Base-by-base conservation (phyloP, 2,888 invertebrate genomes). In the Eupithecia abbreviata region DNA sequence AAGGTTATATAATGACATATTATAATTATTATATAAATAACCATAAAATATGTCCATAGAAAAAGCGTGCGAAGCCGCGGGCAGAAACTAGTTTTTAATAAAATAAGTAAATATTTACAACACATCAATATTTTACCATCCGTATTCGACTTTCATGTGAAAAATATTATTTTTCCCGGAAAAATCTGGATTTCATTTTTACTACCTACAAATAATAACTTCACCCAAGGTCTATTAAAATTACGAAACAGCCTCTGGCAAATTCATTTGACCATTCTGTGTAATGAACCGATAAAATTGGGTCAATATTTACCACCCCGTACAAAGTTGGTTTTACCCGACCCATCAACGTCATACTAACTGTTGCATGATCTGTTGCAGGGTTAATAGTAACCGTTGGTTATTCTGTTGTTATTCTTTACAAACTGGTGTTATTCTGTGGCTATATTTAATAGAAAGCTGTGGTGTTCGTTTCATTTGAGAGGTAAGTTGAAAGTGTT, bases 241-340 rank as follows among this genome's bases (percentile, higher is more conserved):
- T 72, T 66, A 72, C n/a, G 70, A 77, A 77, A 77, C 43, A 76
- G 47, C 78, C 76, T 41, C 58, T 51, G 71, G 74, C 47, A 55
- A 62, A 73, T 73, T 72, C 74, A 55, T 73, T 65, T 74, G 78
- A 74, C 78, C 74, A 58, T 70, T 41, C 77, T 58, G 68, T 68
- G 58, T 74, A 74, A 78, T 78, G 74, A 78, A 76, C 76, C 70
- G 74, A 58, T 74, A 58, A 76, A 76, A 74, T 67, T 55, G 72
- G 66, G 78, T 76, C 76, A 78, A 78, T 78, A 78, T 78, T 78
- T 76, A 78, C 78, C 18, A 70, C 42, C 43, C n/a, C 49, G 45
- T 68, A 15, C 15, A 66, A 42, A 66, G 6, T 42, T 42, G 15
- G 42, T 42, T 15, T 66, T 15, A 66, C 42, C 62, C 62, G 42